A percentile compares a stretch with the other conserved stretches of the same genome.
Conservation (phyloP, 2,888 invertebrate genomes). For the Rhogogaster chlorosoma region DNA sequence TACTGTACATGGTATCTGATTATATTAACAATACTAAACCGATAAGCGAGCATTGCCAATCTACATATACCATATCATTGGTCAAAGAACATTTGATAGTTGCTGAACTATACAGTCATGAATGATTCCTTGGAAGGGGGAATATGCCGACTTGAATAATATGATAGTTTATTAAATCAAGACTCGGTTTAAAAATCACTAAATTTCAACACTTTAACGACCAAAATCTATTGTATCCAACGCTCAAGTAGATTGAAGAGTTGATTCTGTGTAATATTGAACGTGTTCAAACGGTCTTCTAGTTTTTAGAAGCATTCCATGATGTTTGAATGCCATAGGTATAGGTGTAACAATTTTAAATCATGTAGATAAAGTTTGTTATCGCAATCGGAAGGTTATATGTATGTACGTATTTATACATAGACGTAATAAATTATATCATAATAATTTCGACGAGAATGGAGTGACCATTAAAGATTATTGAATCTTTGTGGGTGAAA, state of each 20-base stretch:
- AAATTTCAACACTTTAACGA: neutral
- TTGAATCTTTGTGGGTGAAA: neutral
- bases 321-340: neutral
- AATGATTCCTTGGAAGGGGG: neutral
- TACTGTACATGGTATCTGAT: neutral
- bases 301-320: neutral
- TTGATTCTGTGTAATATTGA: neutral
- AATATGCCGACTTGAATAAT: neutral
- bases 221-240: constrained; percentile 12
- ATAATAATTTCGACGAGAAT: neutral
- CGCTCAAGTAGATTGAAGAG: neutral
- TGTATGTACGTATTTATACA: neutral
- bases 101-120: neutral
- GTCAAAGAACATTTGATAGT: neutral
- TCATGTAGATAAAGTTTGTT: neutral
- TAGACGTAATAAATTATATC: constrained; percentile 10
- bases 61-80: neutral
- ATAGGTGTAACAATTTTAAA: neutral
- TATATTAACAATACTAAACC: neutral
- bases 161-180: neutral
- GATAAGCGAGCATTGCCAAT: neutral
- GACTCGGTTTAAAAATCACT: neutral
- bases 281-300: neutral
- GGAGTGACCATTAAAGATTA: neutral
- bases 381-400: neutral